Evolutionary conservation across 2,797 vertebrate genomes (phyloP).

Genomic region (Hybognathus amarus): DNA sequence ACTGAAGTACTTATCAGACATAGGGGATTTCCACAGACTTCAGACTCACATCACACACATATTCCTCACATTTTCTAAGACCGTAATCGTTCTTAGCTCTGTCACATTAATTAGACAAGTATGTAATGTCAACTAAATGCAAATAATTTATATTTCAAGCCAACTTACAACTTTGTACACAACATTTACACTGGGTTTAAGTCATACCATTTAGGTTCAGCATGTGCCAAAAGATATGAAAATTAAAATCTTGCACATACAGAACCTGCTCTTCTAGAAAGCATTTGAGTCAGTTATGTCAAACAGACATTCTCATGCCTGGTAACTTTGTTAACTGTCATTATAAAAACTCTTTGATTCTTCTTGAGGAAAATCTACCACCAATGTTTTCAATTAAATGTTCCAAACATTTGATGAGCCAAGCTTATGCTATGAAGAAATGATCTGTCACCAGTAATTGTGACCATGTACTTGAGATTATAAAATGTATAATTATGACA

Average conservation of each 20-base stretch:
- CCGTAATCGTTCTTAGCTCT: background rate
- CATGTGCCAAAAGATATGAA: background rate
- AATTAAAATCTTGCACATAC: background rate
- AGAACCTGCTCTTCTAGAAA: background rate
- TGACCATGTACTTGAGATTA: background rate
- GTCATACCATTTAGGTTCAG: background rate
- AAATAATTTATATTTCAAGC: background rate
- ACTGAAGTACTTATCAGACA: background rate
- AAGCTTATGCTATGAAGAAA: background rate
- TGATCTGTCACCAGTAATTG: background rate
- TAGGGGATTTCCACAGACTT: background rate
- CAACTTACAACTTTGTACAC: background rate
- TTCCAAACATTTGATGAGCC: background rate
- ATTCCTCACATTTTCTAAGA: background rate
- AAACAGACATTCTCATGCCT: background rate
- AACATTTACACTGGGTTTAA: background rate
- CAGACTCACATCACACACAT: background rate
- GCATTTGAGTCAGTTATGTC: background rate
- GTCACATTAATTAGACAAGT: constrained; percentile 28
- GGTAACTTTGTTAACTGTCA: background rate
- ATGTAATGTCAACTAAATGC: background rate
- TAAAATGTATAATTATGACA: background rate
- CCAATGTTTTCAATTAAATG: background rate
- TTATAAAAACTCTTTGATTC: background rate
- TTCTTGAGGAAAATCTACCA: background rate